Evolutionary conservation across 2,113 vertebrate genomes (phyloP), one percentile per base, ranked within the genome.

Genomic region (Marmota flaviventris): DNA sequence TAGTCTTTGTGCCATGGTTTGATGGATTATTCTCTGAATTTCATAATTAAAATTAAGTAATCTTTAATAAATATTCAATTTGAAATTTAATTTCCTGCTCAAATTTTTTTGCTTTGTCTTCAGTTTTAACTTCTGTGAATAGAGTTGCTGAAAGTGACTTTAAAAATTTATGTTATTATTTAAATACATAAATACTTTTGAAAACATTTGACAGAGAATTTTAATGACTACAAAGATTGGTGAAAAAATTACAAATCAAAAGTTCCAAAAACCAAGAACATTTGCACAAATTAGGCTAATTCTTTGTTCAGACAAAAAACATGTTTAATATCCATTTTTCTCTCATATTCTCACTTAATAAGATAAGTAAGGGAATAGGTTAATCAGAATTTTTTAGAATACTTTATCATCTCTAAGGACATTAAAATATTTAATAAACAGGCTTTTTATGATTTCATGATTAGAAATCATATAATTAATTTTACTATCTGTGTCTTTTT

Each of bases 401-500:
- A 85, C 22, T 95, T 91, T 39, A 95, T 45, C 20, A 93, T 89
- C 65, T 85, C 42, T 90, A 87, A 95, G 89, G 84, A 78, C 24
- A 93, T 42, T 32, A 82, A 82, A 93, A 58, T 34, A 5, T 32
- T 92, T 32, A 37, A 87, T 94, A 85, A 83, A 84, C 29, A 90
- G 16, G 58, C 24, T 83, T 91, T 67, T 85, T 14, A 85, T 48
- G 58, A 94, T 29, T 94, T 94, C 27, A 77, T 78, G 95, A 83
- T 65, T 91, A 94, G 82, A 95, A 93, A 65, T 77, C 48, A 42
- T 24, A 42, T 69, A 77, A 78, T 89, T 90, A 56, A 13, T 51
- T 92, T 77, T 97, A 84, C 77, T 73, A 63, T 81, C 58, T 91
- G 70, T 90, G 4, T 84, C 45, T 95, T 92, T 91, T 93, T 72